phyloP scores from a whole-genome alignment of 1,140 invertebrate genomes.

The silkworm (Bombyx mori) region ASM3026992v2 NC_085112.1:16442001-16442500 shows the following conservation, averaged over 20 bases:
- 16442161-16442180: conserved; percentile 10
- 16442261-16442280: neutral
- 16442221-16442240: conserved; percentile 36
- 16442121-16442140: conserved; percentile 19
- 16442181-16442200: neutral
- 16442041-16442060: too few relatives aligned
- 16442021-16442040: too few relatives aligned
- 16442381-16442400: too few relatives aligned
- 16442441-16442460: too few relatives aligned
- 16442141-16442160: conserved; percentile 15
- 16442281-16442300: neutral
- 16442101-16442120: conserved; percentile 14
- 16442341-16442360: too few relatives aligned
- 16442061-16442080: conserved; percentile 1
- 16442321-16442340: too few relatives aligned
- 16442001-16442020: too few relatives aligned
- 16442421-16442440: too few relatives aligned
- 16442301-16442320: neutral
- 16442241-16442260: conserved; percentile 14
- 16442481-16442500: too few relatives aligned
- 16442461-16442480: too few relatives aligned
- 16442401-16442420: too few relatives aligned
- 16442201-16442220: conserved; percentile 21
- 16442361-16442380: too few relatives aligned
- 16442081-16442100: conserved; percentile 20